A percentile compares a stretch with the other conserved stretches of the same genome.
Conservation (phyloP, 2,888 invertebrate species). For the Smittia sp. region DNA sequence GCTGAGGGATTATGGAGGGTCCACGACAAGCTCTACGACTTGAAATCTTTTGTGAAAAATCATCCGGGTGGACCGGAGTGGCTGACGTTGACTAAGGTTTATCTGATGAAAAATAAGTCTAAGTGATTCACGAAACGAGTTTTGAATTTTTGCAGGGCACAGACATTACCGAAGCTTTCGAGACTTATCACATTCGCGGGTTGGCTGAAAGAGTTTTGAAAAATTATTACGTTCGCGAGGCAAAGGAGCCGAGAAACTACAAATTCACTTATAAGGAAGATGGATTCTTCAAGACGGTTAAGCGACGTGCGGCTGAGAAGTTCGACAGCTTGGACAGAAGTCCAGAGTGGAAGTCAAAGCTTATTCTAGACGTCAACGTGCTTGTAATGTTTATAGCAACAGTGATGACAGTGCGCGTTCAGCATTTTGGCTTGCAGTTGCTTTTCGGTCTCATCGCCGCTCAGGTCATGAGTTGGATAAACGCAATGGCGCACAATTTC, state of each 20-base stretch:
- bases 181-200: constrained; percentile 65
- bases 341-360: constrained; percentile 43
- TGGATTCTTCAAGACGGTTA: constrained; percentile 72
- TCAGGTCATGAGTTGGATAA: constrained; percentile 51
- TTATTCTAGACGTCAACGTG: constrained; percentile 47
- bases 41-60: constrained; percentile 69
- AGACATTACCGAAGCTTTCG: constrained; percentile 78
- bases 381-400: background rate
- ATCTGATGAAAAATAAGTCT: background rate
- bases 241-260: constrained; percentile 59
- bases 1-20: constrained; percentile 78
- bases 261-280: constrained; percentile 70
- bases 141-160: constrained; percentile 58
- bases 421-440: background rate
- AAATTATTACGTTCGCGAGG: constrained; percentile 66
- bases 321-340: constrained; percentile 58
- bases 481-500: constrained; percentile 62
- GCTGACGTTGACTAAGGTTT: constrained; percentile 66
- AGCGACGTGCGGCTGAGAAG: constrained; percentile 58
- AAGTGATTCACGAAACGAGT: background rate
- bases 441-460: constrained; percentile 50
- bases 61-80: constrained; percentile 87
- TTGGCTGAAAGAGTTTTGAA: constrained; percentile 60
- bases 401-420: background rate
- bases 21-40: constrained; percentile 75